Evolutionary conservation across 2,113 vertebrate species (phyloP).

Genomic region (Murina feae): DNA sequence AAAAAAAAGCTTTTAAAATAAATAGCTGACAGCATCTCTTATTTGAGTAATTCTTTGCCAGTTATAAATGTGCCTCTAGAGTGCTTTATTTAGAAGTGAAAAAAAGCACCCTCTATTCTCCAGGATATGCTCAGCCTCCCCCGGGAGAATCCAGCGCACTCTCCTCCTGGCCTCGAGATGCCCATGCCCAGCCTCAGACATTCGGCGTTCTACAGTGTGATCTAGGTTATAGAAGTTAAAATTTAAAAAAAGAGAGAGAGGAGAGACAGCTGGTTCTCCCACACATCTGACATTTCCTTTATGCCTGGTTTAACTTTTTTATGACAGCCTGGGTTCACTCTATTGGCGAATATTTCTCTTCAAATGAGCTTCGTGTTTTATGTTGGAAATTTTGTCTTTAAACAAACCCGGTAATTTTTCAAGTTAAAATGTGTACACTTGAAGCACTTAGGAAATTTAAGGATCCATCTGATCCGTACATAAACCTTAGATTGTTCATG

Average conservation of each 20-base stretch:
- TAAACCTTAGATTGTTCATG: constrained; percentile 67
- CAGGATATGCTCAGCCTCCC: constrained; percentile 34
- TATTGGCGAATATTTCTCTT: constrained; percentile 76
- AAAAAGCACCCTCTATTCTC: constrained; percentile 45
- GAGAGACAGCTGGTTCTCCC: constrained; percentile 79
- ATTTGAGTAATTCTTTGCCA: constrained; percentile 81
- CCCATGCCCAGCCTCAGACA: constrained; percentile 19
- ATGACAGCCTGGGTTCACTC: constrained; percentile 78
- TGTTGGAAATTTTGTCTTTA: constrained; percentile 74
- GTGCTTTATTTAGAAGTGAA: constrained; percentile 79
- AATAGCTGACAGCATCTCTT: constrained; percentile 81
- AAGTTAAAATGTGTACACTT: constrained; percentile 71
- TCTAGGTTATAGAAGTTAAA: constrained; percentile 70
- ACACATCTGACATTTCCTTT: constrained; percentile 80
- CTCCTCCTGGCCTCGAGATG: neutral
- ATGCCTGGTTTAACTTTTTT: constrained; percentile 80
- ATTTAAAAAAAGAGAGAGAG: neutral
- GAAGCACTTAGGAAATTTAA: constrained; percentile 75
- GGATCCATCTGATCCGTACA: constrained; percentile 54
- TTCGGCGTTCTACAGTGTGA: constrained; percentile 74
- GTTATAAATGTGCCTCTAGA: constrained; percentile 80
- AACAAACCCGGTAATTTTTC: constrained; percentile 80
- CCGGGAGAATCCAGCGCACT: constrained; percentile 19
- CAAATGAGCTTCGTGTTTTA: constrained; percentile 76
- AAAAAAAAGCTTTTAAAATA: constrained; percentile 79